These are phyloP conservation scores for Pteropus rufus DNA, from an alignment of 2,797 vertebrate genomes.

Conservation along the genomic window DNA sequence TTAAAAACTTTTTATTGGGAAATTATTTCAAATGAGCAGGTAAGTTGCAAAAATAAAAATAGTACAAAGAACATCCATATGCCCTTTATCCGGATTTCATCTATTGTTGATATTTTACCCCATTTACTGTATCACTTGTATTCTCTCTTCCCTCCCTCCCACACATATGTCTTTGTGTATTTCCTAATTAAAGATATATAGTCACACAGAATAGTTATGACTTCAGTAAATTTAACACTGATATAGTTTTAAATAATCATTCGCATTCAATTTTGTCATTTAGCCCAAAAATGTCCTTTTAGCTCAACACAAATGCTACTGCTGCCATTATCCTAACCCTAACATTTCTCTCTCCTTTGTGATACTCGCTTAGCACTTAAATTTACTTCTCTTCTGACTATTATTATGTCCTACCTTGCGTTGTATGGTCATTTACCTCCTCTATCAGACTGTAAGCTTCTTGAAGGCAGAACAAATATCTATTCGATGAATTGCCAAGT, in stretches of 20 bases:
- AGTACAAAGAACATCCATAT: not conserved
- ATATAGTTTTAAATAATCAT: not conserved
- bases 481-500: not conserved
- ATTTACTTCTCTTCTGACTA: not conserved
- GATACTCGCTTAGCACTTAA: not conserved
- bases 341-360: not conserved
- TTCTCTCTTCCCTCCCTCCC: too few species aligned
- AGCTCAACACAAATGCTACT: not conserved
- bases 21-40: not conserved
- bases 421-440: not conserved
- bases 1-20: not conserved
- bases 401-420: not conserved
- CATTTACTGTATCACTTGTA: not conserved
- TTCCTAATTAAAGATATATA: not conserved
- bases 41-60: not conserved
- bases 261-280: not conserved
- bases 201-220: not conserved
- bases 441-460: not conserved
- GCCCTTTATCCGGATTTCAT: not conserved
- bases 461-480: not conserved
- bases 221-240: not conserved
- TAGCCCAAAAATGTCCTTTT: not conserved
- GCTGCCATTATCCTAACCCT: not conserved
- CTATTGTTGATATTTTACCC: not conserved
- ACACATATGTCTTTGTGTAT: not conserved